Base-by-base conservation (phyloP, 2,113 vertebrate species). In the Lichenostomus cassidix region DNA sequence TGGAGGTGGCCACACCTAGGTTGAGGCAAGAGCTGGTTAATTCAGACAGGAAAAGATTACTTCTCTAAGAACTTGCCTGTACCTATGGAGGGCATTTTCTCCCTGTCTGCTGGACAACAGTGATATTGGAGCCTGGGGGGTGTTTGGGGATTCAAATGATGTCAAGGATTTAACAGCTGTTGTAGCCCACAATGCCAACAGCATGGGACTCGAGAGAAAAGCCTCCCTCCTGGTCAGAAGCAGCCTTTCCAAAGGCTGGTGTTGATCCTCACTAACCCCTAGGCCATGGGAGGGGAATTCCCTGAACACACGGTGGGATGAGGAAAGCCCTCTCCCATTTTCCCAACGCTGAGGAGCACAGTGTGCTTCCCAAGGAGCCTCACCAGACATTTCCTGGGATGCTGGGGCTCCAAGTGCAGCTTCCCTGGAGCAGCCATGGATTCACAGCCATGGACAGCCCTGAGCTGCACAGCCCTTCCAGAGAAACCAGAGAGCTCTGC, bases 381-480 rank as follows among this genome's bases (percentile, higher is more conserved):
- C 25, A 44, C 13, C 55, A 11, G 15, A 2, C 24, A 10, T 29
- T 25, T 47, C 62, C 69, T 29, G 19, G n/a, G 27, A n/a, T n/a
- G n/a, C 10, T 24, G 28, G 6, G 12, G 14, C 64, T 82, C 31
- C 53, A 35, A 52, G 29, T 4, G 10, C n/a, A n/a, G 67, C 15
- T 65, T 55, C 24, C 58, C 56, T 42, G 41, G 24, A 1, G 2
- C 49, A 47, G 52, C 10, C 50, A 3, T 28, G 24, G 47, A 59
- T 46, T 42, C 65, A 28, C 37, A 90, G 35, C 59, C 2, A 0
- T 3, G 11, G 37, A 60, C 27, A 67, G 9, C 21, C 35, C 27
- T 28, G 52, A 28, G 20, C 5, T 64, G 24, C 31, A 23, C 0
- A 0, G 6, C 28, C 28, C 55, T 60, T 29, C 15, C 33, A 78